phyloP scores from a whole-genome alignment of 2,113 vertebrate genomes.

The Tragulus kanchil region DNA sequence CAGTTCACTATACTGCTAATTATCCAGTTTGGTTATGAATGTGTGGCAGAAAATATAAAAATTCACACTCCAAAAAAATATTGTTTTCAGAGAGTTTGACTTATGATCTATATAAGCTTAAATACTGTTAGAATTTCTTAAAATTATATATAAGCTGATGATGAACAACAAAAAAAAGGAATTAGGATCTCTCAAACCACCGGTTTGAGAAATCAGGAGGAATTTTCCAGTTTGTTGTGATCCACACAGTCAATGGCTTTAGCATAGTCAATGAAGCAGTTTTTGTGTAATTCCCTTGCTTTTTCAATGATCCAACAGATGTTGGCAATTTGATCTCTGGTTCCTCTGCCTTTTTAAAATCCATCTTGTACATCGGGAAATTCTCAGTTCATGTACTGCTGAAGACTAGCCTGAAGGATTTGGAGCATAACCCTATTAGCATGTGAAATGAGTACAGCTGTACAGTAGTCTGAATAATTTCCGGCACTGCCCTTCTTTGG shows the following conservation, averaged over 20 bases:
- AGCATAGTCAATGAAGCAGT: neutral
- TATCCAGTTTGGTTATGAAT: neutral
- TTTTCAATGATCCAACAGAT: neutral
- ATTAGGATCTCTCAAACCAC: neutral
- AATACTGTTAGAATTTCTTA: slow-evolving; percentile 3
- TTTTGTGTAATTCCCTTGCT: neutral
- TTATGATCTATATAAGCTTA: neutral
- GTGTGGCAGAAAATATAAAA: neutral
- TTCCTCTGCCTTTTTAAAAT: neutral
- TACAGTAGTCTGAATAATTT: neutral
- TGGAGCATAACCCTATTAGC: neutral
- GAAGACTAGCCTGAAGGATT: neutral
- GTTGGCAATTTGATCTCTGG: neutral
- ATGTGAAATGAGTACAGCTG: neutral
- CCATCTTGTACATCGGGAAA: neutral
- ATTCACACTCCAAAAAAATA: slow-evolving; percentile 9
- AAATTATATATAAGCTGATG: neutral
- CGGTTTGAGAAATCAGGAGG: neutral
- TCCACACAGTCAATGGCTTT: neutral
- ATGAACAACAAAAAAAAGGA: neutral
- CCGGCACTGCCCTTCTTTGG: neutral
- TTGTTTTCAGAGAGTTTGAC: neutral
- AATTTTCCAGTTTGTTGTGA: neutral
- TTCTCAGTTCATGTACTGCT: neutral
- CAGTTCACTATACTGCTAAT: neutral